Base-by-base conservation (phyloP, 2,113 vertebrate species). In the Chionis minor region DNA sequence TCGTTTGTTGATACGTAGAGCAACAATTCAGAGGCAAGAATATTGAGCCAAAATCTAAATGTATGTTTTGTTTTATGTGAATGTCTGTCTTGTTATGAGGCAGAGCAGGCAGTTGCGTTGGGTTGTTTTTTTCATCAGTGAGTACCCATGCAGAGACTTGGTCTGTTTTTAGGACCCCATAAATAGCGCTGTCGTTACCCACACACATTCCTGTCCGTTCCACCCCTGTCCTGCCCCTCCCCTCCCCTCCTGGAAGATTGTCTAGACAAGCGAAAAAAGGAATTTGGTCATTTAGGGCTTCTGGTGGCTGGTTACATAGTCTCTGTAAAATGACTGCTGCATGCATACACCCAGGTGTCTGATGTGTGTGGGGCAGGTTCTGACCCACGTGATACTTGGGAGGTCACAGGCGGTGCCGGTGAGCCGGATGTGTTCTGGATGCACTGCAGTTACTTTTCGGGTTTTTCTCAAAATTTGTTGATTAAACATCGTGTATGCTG, bases 21-120 rank as follows among this genome's bases (percentile, higher is more conserved):
- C 71, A 93, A 92, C 90, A 93, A 88, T 95, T 92, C 74, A 73
- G 90, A 93, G 85, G 45, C 67, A 71, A 90, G 80, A 90, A 51
- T 66, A 58, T 42, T 42, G 75, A 95, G 93, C 87, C 83, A 92
- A 94, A 94, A 94, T 91, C 54, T 90, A 91, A 97, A 95, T 90
- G 74, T 94, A 66, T 90, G 90, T 90, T 96, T 94, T 95, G 86
- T 66, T 96, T 90, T 92, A 56, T 75, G 49, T 56, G 95, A 93
- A 86, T 2, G 11, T 88, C 88, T 94, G 54, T 72, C 79, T 85
- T 88, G 82, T 93, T 95, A 80, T 45, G 44, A 96, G 78, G 54
- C 94, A 91, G 81, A 79, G 27, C 86, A 90, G 85, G 72, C 85
- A 74, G 86, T 79, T 71, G 77, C 81, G 81, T 26, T 71, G 32